Base-by-base conservation (phyloP, 1,140 invertebrate genomes). In the Sycophila sp. region DNA sequence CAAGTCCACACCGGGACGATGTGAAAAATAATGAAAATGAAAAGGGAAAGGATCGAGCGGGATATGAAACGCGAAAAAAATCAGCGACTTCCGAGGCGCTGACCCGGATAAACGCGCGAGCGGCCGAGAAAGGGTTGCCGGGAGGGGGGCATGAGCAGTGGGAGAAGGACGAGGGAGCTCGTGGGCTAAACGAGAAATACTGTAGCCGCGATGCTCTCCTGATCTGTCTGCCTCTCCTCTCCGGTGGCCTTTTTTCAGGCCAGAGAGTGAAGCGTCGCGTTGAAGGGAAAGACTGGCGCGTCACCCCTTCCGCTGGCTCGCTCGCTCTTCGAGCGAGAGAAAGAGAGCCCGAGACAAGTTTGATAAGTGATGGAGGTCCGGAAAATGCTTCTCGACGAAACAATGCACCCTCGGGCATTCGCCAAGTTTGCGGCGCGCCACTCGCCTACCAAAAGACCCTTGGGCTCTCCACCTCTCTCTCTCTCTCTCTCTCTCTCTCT, bases 101-200 rank as follows among this genome's bases (percentile, higher is more conserved):
- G 67, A 62, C 67, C 67, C 47, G 58, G 58, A 69, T 69, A 60
- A 60, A 17, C 22, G 22, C 22, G 56, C 13, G 45, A 28, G 36
- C 34, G 47, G 17, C 19, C 22, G 4, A 38, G 32, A n/a, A n/a
- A n/a, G n/a, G 1, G 32, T 24, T 8, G 15, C 17, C 36, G 63
- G 2, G 10, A 24, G 11, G 6, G 22, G 40, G 22, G 34, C 4
- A 15, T 15, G 24, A 49, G 17, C 26, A 38, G 22, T 19, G 53
- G 13, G 30, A 56, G 22, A 56, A 56, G 53, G 22, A 32, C 32
- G 55, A 59, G 28, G 53, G 51, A 32, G 55, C 66, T 60, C 24
- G 66, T 42, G 40, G 66, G 26, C 56, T 51, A 69, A 70, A 45
- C 56, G 34, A 49, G 58, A 63, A 70, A 45, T 63, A 69, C 55